Evolutionary conservation across 2,113 vertebrate genomes (phyloP), one percentile per base, ranked within the genome.

Genomic region (Chaenogobius annularis): DNA sequence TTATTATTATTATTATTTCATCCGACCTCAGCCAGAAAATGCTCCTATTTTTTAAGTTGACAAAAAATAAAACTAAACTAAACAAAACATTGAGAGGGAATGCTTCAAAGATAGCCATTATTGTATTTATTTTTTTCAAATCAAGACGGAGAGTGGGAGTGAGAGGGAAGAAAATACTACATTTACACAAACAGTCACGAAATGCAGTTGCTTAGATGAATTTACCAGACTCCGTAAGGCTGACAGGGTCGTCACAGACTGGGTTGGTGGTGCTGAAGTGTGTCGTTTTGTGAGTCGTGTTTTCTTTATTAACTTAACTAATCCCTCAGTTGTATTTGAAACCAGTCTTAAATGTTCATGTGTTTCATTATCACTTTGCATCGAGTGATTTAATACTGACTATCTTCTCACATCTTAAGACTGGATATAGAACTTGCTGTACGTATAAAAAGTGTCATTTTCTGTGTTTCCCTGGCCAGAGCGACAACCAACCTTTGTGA

Each of bases 341-440:
- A 9, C 80, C 82, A 82, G 83, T 83, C 86, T 87, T 88, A 87
- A 88, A 87, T 86, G 81, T 82, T 77, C 4, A 31, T 55, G 50
- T 20, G 19, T 35, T 35, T 31, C 17, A 35, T 15, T 61, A 17
- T 20, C 20, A 14, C 10, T 31, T 35, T 1, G 70, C 74, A 17
- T 20, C 64, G 69, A 77, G 80, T 87, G 85, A 83, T 84, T 81
- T 76, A 20, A 65, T 14, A 14, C 10, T 11, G 56, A 59, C 9
- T 14, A 43, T 10, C 8, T 75, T n/a, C 8, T 75, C 72, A 75
- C 80, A 84, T 86, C 86, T 87, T 88, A 88, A 88, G 87, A 83
- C 87, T 82, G 78, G 23, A 65, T 63, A 63, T 20, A n/a, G 19
- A 63, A 19, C 43, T 43, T 17, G 13, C 58, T 31, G 13, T 61